These are phyloP conservation scores for Mystacornis crossleyi DNA, from an alignment of 2,113 vertebrate species.

Conservation along the genomic window DNA sequence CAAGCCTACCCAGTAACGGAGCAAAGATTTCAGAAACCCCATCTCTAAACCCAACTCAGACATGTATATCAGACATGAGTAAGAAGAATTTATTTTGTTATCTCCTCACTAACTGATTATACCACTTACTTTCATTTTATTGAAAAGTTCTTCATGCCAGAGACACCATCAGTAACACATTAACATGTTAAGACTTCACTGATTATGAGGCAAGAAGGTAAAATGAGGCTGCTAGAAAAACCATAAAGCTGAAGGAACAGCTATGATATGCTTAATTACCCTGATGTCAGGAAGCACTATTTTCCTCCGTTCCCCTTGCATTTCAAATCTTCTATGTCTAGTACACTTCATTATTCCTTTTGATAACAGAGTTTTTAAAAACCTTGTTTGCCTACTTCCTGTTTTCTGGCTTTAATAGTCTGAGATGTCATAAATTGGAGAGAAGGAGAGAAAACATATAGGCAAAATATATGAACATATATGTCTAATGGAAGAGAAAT, in stretches of 20 bases:
- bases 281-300: background rate
- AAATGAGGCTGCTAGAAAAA: background rate
- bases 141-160: background rate
- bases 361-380: constrained; percentile 1
- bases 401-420: background rate
- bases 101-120: background rate
- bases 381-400: background rate
- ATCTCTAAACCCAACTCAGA: background rate
- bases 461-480: background rate
- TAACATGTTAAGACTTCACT: background rate
- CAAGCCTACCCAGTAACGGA: accelerated
- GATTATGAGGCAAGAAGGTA: background rate
- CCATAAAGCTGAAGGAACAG: background rate
- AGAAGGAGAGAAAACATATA: background rate
- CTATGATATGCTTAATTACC: background rate
- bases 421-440: background rate
- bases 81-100: background rate
- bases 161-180: background rate
- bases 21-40: background rate
- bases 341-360: background rate
- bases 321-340: background rate
- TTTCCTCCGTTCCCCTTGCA: background rate
- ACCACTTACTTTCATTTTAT: background rate
- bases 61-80: background rate
- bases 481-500: background rate